A percentile compares a stretch with the other conserved stretches of the same genome.
Evolutionary conservation across 2,888 invertebrate genomes (phyloP).

Genomic region (Ophraella communa): DNA sequence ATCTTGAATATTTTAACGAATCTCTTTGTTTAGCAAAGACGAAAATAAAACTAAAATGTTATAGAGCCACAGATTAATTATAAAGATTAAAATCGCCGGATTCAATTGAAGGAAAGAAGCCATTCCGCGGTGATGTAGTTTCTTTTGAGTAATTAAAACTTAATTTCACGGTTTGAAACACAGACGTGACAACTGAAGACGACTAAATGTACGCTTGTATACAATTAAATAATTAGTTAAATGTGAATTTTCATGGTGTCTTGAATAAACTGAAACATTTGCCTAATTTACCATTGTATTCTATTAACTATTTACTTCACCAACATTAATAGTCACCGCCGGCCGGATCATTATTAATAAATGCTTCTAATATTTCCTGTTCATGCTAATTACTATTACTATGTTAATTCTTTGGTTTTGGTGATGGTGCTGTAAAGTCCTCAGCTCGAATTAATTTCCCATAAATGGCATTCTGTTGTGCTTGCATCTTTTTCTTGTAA

Average conservation of each 20-base stretch:
- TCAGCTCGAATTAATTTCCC: no score
- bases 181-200: conserved; percentile 48
- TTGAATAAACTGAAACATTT: conserved; percentile 46
- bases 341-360: conserved; percentile 2
- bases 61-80: conserved; percentile 37
- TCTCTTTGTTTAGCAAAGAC: conserved; percentile 28
- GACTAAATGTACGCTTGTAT: conserved; percentile 43
- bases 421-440: no score
- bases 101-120: conserved; percentile 44
- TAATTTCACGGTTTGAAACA: conserved; percentile 54
- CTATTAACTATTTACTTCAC: no score
- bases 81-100: conserved; percentile 39
- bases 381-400: background rate
- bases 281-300: conserved; percentile 47
- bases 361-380: conserved; percentile 12
- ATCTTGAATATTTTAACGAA: no score
- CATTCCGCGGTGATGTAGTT: conserved; percentile 46
- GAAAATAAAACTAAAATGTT: conserved; percentile 19
- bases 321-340: conserved; percentile 23
- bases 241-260: conserved; percentile 54
- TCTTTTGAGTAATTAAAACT: conserved; percentile 55
- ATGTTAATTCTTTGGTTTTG: no score
- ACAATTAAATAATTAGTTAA: conserved; percentile 56
- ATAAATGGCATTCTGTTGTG: no score
- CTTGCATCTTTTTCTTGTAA: no score